Base-by-base conservation (phyloP, 2,888 invertebrate species). In the Drosophila nr. fundita region DNA sequence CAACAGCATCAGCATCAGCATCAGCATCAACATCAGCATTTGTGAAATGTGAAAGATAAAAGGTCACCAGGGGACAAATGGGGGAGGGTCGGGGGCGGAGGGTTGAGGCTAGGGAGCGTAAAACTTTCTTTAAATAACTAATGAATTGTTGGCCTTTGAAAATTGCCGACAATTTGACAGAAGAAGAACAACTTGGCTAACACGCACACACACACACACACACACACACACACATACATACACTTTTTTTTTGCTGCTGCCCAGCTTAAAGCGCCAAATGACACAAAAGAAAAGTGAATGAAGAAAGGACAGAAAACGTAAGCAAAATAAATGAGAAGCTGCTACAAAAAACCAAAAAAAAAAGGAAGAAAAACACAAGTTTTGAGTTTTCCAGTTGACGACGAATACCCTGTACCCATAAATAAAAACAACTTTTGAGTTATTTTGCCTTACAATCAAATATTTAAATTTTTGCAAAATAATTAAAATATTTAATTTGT, bases 61-160 rank as follows among this genome's bases (percentile, higher is more conserved):
- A 71, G 73, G 61, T 66, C 68, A 72, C 54, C 60, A 59, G 21
- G 36, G 52, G 13, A n/a, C n/a, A 24, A 64, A 34, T 8, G 1
- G 4, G 4, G 21, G 7, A 3, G 7, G 2, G 24, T 24, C 24
- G 24, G 7, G 13, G 42, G 13, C 6, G 40, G 58, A 15, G 2
- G 27, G 10, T 18, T 29, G 29, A 7, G 54, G 24, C 13, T 29
- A 13, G 10, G 5, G 21, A 38, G 60, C 18, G 24, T 24, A 58
- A 76, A 79, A 79, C 61, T 81, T 87, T 87, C 70, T 63, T 81
- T 83, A 83, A 84, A 84, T 89, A 87, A 76, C 84, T 82, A 89
- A 84, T 84, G 89, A 89, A 83, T 79, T 83, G 62, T 83, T 69
- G 75, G 72, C 86, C 86, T 87, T 83, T 83, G 80, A 82, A 82